Percentiles rank a stretch among this genome's conserved stretches.
These are phyloP conservation scores for Scotopteryx bipunctaria DNA, from an alignment of 2,888 invertebrate species.

Conservation along the genomic window DNA sequence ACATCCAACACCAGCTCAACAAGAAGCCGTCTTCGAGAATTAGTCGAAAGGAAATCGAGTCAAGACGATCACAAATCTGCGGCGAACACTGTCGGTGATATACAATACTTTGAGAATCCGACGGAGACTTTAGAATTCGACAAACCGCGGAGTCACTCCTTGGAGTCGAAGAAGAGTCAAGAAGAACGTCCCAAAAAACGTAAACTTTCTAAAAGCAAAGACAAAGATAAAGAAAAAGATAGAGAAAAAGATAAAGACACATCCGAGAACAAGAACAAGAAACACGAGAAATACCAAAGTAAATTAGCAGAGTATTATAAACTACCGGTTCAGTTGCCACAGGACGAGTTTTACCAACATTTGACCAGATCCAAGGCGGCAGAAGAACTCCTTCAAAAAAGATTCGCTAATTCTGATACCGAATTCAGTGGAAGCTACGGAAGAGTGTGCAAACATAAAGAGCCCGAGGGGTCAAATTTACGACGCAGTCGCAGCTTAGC, in stretches of 20 bases:
- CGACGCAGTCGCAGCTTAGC: conserved; percentile 88
- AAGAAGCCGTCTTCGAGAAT: conserved; percentile 81
- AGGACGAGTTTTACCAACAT: conserved; percentile 80
- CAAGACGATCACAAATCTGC: conserved; percentile 78
- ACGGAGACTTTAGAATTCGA: conserved; percentile 79
- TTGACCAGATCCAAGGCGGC: conserved; percentile 75
- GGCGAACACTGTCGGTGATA: conserved; percentile 76
- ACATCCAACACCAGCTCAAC: conserved; percentile 77
- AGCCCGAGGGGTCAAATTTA: conserved; percentile 81
- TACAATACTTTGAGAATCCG: conserved; percentile 80
- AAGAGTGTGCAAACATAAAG: conserved; percentile 76
- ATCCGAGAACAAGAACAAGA: conserved; percentile 68
- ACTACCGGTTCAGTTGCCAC: conserved; percentile 72
- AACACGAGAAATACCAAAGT: conserved; percentile 78
- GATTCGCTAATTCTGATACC: conserved; percentile 74
- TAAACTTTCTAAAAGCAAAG: conserved; percentile 69
- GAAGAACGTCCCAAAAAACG: conserved; percentile 77
- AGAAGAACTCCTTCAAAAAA: conserved; percentile 72
- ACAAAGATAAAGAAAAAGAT: conserved; percentile 66
- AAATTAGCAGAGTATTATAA: conserved; percentile 79
- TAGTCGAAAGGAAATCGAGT: conserved; percentile 80
- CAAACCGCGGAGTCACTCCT: conserved; percentile 63
- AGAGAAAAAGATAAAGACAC: conserved; percentile 66
- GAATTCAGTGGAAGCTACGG: conserved; percentile 79
- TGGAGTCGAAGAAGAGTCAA: conserved; percentile 69